Conservation (phyloP, 2,888 invertebrate genomes). For the Megaustenia siamemsis region DNA sequence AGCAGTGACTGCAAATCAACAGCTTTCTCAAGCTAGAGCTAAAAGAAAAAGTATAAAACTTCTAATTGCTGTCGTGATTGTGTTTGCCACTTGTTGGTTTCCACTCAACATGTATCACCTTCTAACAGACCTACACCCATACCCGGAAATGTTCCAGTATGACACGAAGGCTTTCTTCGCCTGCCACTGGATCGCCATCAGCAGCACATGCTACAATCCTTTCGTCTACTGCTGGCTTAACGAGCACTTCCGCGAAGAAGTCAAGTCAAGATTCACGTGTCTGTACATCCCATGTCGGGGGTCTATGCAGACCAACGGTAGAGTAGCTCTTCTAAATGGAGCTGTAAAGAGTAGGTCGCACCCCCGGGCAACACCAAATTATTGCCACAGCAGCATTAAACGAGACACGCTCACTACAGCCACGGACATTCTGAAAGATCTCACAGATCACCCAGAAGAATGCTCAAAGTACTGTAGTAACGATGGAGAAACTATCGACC, state of each 20-base stretch:
- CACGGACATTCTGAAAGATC: conserved; percentile 38
- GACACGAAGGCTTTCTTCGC: conserved; percentile 79
- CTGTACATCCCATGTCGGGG: conserved; percentile 58
- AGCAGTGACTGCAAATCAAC: conserved; percentile 79
- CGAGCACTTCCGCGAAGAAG: conserved; percentile 79
- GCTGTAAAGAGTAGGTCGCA: background rate
- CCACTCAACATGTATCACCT: conserved; percentile 81
- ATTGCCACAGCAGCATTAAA: conserved; percentile 24
- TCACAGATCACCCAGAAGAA: background rate
- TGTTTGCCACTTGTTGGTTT: conserved; percentile 81
- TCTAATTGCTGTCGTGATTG: conserved; percentile 80
- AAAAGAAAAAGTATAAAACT: conserved; percentile 81
- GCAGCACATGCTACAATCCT: conserved; percentile 81
- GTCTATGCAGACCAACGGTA: background rate
- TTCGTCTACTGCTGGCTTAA: conserved; percentile 82
- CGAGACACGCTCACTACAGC: conserved; percentile 32
- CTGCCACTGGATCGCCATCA: conserved; percentile 81
- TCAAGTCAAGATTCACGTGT: conserved; percentile 74
- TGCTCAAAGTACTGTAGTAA: background rate
- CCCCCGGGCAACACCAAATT: background rate
- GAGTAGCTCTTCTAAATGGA: background rate
- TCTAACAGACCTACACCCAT: conserved; percentile 78
- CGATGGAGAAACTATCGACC: background rate
- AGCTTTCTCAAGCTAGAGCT: conserved; percentile 76
- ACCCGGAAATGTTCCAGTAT: conserved; percentile 73